These are phyloP conservation scores for Pangasius mekongensis DNA, from an alignment of 2,797 vertebrate genomes.

Conservation along the genomic window DNA sequence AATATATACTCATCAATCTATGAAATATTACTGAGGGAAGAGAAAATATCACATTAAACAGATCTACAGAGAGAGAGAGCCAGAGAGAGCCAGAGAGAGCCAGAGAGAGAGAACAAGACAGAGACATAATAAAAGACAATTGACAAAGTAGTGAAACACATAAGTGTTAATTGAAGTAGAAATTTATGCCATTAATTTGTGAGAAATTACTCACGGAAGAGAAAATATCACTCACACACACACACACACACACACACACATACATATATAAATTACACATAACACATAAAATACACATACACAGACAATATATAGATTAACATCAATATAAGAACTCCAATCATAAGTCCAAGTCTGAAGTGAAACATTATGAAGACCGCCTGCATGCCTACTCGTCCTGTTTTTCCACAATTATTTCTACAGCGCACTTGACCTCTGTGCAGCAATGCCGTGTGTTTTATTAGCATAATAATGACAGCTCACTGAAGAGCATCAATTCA, in stretches of 20 bases:
- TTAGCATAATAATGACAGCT: slow-evolving; percentile 51
- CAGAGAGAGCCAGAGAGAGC: slow-evolving; percentile 38
- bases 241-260: neutral
- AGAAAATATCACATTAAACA: neutral
- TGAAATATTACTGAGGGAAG: neutral
- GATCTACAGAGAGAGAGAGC: neutral
- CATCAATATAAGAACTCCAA: neutral
- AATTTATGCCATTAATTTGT: neutral
- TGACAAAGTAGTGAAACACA: neutral
- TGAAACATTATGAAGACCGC: neutral
- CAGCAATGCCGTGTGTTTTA: slow-evolving; percentile 34
- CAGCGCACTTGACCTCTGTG: neutral
- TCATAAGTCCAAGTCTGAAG: neutral
- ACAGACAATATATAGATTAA: neutral
- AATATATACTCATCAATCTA: neutral
- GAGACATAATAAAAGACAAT: neutral
- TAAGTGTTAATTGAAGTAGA: neutral
- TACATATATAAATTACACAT: neutral
- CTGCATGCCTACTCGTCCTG: neutral
- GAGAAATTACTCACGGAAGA: neutral
- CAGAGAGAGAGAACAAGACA: neutral
- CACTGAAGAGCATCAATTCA: slow-evolving; percentile 36
- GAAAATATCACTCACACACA: neutral
- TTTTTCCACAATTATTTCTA: slow-evolving; percentile 5
- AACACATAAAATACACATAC: slow-evolving; percentile 1